Evolutionary conservation across 1,140 invertebrate species (phyloP).

Genomic region (Drosophila eugracilis): DNA sequence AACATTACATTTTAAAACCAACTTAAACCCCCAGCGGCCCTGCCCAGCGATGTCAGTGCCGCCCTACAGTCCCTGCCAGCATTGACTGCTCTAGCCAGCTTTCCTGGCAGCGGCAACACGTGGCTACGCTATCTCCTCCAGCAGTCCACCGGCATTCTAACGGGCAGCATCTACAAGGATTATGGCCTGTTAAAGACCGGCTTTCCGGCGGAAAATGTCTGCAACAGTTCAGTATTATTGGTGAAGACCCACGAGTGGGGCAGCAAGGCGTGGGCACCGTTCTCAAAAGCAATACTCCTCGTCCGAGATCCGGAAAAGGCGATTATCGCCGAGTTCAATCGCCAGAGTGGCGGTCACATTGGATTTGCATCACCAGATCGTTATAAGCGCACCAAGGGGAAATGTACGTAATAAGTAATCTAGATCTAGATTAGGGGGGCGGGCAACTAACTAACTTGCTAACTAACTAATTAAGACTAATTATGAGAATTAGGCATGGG

Average conservation of each 20-base stretch:
- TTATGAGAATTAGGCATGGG: neutral
- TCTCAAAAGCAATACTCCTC: slow-evolving; percentile 89
- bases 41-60: slow-evolving; percentile 62
- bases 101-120: slow-evolving; percentile 92
- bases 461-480: neutral
- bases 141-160: slow-evolving; percentile 90
- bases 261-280: slow-evolving; percentile 86
- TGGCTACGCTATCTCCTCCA: slow-evolving; percentile 92
- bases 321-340: slow-evolving; percentile 90
- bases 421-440: too few relatives aligned
- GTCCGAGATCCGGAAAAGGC: slow-evolving; percentile 90
- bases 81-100: slow-evolving; percentile 88
- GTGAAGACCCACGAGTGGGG: slow-evolving; percentile 93
- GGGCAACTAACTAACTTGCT: too few relatives aligned
- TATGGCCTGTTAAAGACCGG: slow-evolving; percentile 90
- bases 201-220: slow-evolving; percentile 91
- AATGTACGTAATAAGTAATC: too few relatives aligned
- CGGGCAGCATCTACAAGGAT: slow-evolving; percentile 92
- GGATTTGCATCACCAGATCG: slow-evolving; percentile 89
- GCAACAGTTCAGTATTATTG: slow-evolving; percentile 90
- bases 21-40: slow-evolving; percentile 31
- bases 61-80: slow-evolving; percentile 56
- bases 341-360: slow-evolving; percentile 89
- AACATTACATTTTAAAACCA: too few relatives aligned
- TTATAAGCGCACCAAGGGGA: slow-evolving; percentile 87